Base-by-base conservation (phyloP, 2,113 vertebrate genomes). In the Corydoras sp. region DNA sequence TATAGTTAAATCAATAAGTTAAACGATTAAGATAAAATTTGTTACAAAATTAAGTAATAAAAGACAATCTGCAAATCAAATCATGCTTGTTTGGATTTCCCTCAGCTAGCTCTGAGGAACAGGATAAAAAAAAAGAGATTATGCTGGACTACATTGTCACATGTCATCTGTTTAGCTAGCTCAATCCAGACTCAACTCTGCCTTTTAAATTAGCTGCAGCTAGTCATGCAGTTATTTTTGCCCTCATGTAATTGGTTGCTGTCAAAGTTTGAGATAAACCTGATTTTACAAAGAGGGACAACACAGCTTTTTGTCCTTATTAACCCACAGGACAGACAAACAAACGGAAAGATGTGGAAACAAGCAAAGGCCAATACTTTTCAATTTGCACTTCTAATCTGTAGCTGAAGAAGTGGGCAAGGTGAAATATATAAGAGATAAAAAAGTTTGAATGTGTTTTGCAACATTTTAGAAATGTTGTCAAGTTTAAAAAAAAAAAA, bases 221-320 rank as follows among this genome's bases (percentile, higher is more conserved):
- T 43, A 43, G 56, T 53, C 50, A 4, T 4, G 15, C 62, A 31
- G 76, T 77, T 77, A 71, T 75, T 78, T 68, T 75, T 55, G 65
- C 32, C 68, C 49, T 60, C 15, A 43, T 5, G n/a, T 73, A 79
- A 79, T 79, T 79, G 77, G 69, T 70, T 75, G 24, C 73, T 79
- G 77, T 79, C 77, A 75, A 68, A 54, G 61, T 75, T 73, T 75
- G 69, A 72, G 76, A 75, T 68, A 53, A 64, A 72, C 54, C 62
- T 59, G 68, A 75, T 68, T 68, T 68, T 15, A 54, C 58, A 65
- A 56, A 68, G 62, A 31, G 61, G 65, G 73, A 61, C 56, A 48
- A 65, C 56, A 50, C 35, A 63, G 62, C 65, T 72, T 72, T 75
- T 43, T 58, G 60, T 61, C 69, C 77, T 79, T 75, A 72, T 79